Evolutionary conservation across 2,888 invertebrate species (phyloP).

Genomic region (Tipula confusa): DNA sequence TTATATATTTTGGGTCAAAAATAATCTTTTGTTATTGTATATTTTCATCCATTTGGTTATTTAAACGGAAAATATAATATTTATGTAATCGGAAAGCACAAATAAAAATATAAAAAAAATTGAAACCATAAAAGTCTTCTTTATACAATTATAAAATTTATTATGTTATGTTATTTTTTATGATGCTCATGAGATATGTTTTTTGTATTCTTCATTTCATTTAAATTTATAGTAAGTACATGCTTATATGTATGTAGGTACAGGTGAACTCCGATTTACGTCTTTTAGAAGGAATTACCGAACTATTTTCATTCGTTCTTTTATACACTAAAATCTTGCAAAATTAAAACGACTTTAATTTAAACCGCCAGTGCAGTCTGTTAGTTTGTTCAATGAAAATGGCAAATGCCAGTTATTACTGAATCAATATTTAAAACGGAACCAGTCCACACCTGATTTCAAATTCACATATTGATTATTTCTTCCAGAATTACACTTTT

Average conservation of each 20-base stretch:
- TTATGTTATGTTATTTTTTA: background rate
- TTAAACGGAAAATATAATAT: background rate
- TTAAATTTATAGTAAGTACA: background rate
- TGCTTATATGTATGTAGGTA: background rate
- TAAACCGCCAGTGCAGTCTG: no score
- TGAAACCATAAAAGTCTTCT: background rate
- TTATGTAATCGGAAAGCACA: background rate
- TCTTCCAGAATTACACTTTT: no score
- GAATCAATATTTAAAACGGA: no score
- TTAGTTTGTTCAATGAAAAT: no score
- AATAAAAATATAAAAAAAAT: background rate
- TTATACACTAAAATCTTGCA: no score
- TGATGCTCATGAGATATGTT: background rate
- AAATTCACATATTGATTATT: no score
- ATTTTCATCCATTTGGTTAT: background rate
- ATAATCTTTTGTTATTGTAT: background rate
- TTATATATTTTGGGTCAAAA: background rate
- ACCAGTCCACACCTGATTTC: no score
- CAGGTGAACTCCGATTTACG: background rate
- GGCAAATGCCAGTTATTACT: no score
- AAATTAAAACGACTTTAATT: no score
- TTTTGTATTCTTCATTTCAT: background rate
- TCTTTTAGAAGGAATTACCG: no score
- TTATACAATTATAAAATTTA: conserved; percentile 3
- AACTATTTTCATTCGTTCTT: no score